phyloP scores from a whole-genome alignment of 2,113 vertebrate species.

The Benitochromis conjunctus region DNA sequence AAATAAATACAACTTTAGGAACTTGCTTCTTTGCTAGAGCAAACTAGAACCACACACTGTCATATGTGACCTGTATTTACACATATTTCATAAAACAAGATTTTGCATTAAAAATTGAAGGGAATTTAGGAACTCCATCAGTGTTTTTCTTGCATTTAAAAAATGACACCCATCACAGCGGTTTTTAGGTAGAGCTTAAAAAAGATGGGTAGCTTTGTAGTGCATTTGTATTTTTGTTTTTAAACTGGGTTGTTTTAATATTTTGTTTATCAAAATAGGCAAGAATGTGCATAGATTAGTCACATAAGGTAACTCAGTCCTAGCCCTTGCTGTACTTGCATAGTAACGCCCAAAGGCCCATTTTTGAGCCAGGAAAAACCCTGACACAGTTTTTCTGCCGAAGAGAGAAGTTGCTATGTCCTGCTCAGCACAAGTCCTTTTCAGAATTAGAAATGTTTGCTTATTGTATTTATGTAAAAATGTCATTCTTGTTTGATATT shows the following conservation, averaged over 20 bases:
- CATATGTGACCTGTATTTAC: not conserved
- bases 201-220: not conserved
- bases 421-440: not conserved
- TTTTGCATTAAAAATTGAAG: not conserved
- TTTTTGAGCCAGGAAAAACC: not conserved
- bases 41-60: not conserved
- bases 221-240: not conserved
- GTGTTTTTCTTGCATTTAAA: not conserved
- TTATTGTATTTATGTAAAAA: not conserved
- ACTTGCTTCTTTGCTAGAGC: not conserved
- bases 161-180: not conserved
- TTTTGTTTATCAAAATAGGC: not conserved
- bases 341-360: not conserved
- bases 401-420: not conserved
- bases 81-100: not conserved
- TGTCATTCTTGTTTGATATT: not conserved
- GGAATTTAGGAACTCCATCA: not conserved
- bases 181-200: not conserved
- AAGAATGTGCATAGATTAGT: not conserved
- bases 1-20: not conserved
- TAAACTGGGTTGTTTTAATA: not conserved
- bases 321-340: not conserved
- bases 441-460: not conserved
- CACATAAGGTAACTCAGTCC: not conserved
- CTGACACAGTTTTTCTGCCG: not conserved